Evolutionary conservation across 35 echinoderm and acorn worm species (phyloP).

Genomic region (Ophiothrix spiculata): DNA sequence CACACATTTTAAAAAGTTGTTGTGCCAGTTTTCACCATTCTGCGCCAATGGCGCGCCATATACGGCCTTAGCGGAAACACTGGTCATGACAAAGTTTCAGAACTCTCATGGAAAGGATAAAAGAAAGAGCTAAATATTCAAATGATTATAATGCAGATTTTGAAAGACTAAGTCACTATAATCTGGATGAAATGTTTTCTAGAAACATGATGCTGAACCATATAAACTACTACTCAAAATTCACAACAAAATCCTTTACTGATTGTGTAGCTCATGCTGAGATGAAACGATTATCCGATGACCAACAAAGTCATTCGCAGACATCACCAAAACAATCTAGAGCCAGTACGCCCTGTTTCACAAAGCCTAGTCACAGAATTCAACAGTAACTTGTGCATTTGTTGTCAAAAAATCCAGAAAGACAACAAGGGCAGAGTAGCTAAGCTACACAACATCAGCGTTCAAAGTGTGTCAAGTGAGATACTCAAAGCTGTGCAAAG

Average conservation of each 20-base stretch:
- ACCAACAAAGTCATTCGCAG: not conserved
- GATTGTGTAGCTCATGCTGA: not conserved
- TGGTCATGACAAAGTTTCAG: not conserved
- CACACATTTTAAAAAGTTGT: too few species aligned
- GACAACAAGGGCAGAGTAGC: not conserved
- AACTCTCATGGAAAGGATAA: not conserved
- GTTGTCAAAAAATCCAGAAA: constrained; percentile 11
- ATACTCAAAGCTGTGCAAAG: not conserved
- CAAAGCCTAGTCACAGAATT: not conserved
- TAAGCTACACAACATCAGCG: constrained; percentile 6
- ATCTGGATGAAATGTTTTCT: constrained; percentile 17
- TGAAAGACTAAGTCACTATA: not conserved
- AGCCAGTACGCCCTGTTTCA: constrained; percentile 2
- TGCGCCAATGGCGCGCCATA: too few species aligned
- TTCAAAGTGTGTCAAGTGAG: constrained; percentile 2
- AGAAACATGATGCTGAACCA: not conserved
- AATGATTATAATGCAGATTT: constrained; percentile 20
- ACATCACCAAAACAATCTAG: constrained; percentile 10
- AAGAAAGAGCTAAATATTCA: constrained; percentile 2
- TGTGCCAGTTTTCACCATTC: too few species aligned
- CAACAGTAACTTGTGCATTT: not conserved
- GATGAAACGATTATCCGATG: not conserved
- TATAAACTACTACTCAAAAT: not conserved
- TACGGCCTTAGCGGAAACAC: too few species aligned
- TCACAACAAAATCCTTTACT: not conserved